phyloP scores from a whole-genome alignment of 2,113 vertebrate genomes.

The Indri indri region DNA sequence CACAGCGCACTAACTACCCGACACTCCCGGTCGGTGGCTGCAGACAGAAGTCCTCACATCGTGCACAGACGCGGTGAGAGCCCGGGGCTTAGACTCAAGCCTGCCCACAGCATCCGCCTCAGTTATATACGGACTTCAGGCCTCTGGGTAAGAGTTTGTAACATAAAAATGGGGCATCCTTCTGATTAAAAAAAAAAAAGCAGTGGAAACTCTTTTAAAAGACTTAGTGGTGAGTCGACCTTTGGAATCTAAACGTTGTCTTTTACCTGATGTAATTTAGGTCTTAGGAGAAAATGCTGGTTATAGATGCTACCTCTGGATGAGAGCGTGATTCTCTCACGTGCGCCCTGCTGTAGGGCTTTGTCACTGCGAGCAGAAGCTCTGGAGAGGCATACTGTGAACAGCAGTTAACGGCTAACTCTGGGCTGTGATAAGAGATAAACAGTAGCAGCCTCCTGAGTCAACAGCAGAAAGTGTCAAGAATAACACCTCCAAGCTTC shows the following conservation, averaged over 20 bases:
- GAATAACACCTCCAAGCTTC: not conserved
- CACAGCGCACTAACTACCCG: not conserved
- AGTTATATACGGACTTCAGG: accelerated
- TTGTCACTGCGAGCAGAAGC: not conserved
- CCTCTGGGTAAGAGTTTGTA: not conserved
- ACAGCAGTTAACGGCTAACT: not conserved
- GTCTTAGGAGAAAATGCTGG: not conserved
- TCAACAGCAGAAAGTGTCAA: not conserved
- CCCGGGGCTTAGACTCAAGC: accelerated
- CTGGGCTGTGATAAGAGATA: not conserved
- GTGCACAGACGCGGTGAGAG: accelerated
- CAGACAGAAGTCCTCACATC: not conserved
- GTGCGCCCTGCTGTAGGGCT: not conserved
- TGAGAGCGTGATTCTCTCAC: not conserved
- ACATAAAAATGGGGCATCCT: not conserved
- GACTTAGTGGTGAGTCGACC: not conserved
- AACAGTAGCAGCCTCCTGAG: not conserved
- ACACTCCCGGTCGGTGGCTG: not conserved
- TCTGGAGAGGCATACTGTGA: not conserved
- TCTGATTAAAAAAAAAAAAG: not conserved
- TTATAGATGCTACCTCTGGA: not conserved
- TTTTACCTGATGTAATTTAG: not conserved
- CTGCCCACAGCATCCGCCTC: not conserved
- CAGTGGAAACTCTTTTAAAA: not conserved
- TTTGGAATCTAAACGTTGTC: not conserved